A percentile compares a stretch with the other conserved stretches of the same genome.
Evolutionary conservation across 2,113 vertebrate genomes (phyloP).

Genomic region (Platichthys stellatus): DNA sequence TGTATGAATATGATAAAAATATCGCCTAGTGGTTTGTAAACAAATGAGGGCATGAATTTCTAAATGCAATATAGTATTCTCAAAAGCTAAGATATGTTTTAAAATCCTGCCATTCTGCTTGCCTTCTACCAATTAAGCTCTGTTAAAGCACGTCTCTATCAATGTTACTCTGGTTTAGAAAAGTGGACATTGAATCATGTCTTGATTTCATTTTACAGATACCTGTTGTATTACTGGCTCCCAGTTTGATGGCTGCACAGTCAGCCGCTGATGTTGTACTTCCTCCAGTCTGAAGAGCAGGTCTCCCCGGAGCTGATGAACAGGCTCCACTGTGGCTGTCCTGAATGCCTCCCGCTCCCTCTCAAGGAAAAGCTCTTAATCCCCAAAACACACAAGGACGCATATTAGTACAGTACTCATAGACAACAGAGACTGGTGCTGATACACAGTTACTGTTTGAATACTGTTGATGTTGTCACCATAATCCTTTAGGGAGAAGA

Average conservation of each 20-base stretch:
- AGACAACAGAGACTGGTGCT: background rate
- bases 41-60: background rate
- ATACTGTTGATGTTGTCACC: constrained; percentile 57
- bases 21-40: background rate
- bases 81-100: background rate
- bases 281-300: constrained; percentile 81
- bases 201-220: constrained; percentile 21
- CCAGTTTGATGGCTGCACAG: constrained; percentile 60
- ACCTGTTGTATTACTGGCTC: constrained; percentile 86
- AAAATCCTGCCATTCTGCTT: background rate
- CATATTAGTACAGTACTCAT: background rate
- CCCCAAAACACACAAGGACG: constrained; percentile 33
- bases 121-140: background rate
- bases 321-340: constrained; percentile 80
- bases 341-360: constrained; percentile 79
- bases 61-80: background rate
- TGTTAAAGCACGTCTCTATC: background rate
- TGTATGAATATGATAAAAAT: background rate
- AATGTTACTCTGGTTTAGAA: background rate
- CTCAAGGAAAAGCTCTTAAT: constrained; percentile 82
- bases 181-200: background rate
- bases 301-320: constrained; percentile 86
- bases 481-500: constrained; percentile 73
- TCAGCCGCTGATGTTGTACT: constrained; percentile 49
- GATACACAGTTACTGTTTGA: background rate